These are phyloP conservation scores for Erebia ligea DNA, from an alignment of 2,888 invertebrate genomes.

Conservation along the genomic window DNA sequence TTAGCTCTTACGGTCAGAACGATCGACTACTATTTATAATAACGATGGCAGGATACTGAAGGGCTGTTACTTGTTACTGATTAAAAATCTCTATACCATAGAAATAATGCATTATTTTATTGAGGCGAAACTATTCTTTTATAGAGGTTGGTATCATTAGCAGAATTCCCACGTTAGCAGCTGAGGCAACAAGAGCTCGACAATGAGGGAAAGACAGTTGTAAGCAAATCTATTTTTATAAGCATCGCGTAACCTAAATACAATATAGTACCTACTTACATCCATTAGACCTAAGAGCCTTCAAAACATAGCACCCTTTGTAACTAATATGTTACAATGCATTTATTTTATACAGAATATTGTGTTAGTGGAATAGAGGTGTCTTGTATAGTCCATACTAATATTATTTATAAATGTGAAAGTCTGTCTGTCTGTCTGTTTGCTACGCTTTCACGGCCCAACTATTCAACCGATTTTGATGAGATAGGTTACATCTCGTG, in stretches of 20 bases:
- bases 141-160: not conserved
- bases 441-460: too few relatives aligned
- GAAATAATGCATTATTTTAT: not conserved
- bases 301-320: not conserved
- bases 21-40: not conserved
- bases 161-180: not conserved
- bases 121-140: not conserved
- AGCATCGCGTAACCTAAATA: not conserved
- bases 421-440: too few relatives aligned
- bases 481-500: too few relatives aligned
- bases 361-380: conserved; percentile 15
- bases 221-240: not conserved
- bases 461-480: too few relatives aligned
- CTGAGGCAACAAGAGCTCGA: not conserved
- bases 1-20: not conserved
- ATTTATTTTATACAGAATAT: not conserved
- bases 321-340: not conserved
- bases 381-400: conserved; percentile 11
- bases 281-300: not conserved
- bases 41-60: not conserved
- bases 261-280: too few relatives aligned
- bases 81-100: too few relatives aligned
- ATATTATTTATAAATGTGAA: too few relatives aligned
- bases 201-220: not conserved
- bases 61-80: not conserved